Base-by-base conservation (phyloP, 2,113 vertebrate genomes). In the Ornithorhynchus anatinus region DNA sequence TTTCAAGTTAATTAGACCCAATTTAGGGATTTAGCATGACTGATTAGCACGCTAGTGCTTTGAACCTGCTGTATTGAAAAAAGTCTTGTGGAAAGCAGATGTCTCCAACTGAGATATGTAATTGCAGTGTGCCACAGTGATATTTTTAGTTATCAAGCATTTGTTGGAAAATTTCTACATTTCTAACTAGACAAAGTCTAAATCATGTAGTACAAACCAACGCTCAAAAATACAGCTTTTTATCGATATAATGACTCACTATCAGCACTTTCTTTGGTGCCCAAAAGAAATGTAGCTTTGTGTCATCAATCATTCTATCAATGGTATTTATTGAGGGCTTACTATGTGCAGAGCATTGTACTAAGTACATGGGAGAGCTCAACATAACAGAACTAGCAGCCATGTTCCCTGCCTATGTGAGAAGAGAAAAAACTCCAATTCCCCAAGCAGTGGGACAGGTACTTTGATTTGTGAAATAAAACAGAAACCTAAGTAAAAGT, bases 111-210 rank as follows among this genome's bases (percentile, higher is more conserved):
- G 80, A 84, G 83, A 79, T 51, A 66, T 42, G 19, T 79, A 80
- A 82, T 81, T 85, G 82, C 79, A 72, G 79, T 75, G 63, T 61
- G 84, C 72, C 62, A 29, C 38, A 40, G 14, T 52, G 62, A 23
- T 86, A 84, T 86, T 90, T 91, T 86, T 88, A 85, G 84, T 43
- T 58, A 29, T 25, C 51, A 69, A 79, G 44, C 59, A 74, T 74
- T 73, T 51, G 38, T 48, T 72, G 59, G 62, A 80, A 84, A 61
- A 72, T 62, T 69, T 77, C 59, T 53, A 23, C 36, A 64, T 82
- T 56, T 22, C 2, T 47, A 64, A 75, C 74, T 70, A 74, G 52
- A 45, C 63, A 35, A 25, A 45, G 53, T 1, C 53, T 29, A 17
- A 66, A 29, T 15, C 36, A 15, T 56, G 43, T 58, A 2, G 67